These are phyloP conservation scores for Mycetomoellerius zeteki DNA, from an alignment of 1,140 invertebrate species.

Conservation along the genomic window DNA sequence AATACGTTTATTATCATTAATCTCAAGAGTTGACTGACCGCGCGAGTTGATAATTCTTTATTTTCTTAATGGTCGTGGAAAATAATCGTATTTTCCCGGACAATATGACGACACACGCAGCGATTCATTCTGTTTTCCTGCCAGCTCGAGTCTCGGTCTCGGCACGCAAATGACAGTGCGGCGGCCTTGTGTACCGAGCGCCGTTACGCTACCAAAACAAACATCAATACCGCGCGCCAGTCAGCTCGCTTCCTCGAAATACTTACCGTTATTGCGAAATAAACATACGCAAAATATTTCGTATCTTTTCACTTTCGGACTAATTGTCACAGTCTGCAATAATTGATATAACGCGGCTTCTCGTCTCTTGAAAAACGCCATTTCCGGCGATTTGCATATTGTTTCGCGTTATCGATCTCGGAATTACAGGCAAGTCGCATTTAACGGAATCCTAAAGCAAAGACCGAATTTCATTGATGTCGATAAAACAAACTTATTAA, in stretches of 20 bases:
- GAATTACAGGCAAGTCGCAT: background rate
- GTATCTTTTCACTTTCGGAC: background rate
- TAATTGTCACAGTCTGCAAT: background rate
- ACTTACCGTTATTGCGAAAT: background rate
- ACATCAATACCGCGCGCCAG: background rate
- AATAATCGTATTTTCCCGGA: background rate
- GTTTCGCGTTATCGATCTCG: constrained; percentile 12
- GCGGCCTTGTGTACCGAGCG: background rate
- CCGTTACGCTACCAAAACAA: constrained; percentile 13
- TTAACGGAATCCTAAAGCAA: background rate
- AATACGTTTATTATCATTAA: background rate
- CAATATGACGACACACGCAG: background rate
- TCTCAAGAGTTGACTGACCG: background rate
- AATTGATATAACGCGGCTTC: background rate
- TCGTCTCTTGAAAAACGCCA: background rate
- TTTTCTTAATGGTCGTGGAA: background rate
- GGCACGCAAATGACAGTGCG: background rate
- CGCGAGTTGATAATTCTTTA: background rate
- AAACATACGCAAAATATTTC: background rate
- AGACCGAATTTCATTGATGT: too few relatives aligned
- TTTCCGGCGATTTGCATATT: constrained; percentile 16
- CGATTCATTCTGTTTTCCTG: background rate
- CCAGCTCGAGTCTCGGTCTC: background rate
- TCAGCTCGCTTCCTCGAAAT: background rate
- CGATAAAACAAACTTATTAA: too few relatives aligned